phyloP scores from a whole-genome alignment of 2,113 vertebrate species.

The Enhydra lutris region DNA sequence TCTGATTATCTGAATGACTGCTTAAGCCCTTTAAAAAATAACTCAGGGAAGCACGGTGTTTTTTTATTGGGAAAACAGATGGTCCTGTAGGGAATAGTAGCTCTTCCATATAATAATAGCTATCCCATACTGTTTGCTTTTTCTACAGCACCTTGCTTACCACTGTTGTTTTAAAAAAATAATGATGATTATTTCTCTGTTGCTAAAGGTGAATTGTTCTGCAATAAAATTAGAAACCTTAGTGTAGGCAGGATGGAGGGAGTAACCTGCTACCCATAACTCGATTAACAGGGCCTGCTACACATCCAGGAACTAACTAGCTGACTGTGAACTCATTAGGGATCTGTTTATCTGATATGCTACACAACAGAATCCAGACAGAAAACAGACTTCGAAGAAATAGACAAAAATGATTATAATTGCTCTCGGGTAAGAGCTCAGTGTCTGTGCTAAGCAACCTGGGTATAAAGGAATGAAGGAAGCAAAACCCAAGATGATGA shows the following conservation, averaged over 20 bases:
- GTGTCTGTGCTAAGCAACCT: neutral
- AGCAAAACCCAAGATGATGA: neutral
- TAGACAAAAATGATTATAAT: conserved; percentile 5
- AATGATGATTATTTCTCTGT: neutral
- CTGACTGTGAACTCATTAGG: conserved; percentile 17
- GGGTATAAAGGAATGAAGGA: neutral
- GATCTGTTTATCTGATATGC: conserved; percentile 67
- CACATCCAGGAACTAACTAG: neutral
- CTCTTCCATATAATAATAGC: neutral
- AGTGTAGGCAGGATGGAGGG: neutral
- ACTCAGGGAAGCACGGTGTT: conserved; percentile 19
- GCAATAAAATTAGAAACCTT: conserved; percentile 36
- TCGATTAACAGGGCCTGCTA: conserved; percentile 19
- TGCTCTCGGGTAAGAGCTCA: neutral
- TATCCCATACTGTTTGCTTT: conserved; percentile 55
- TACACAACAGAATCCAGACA: conserved; percentile 48
- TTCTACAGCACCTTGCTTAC: neutral
- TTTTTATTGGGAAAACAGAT: conserved; percentile 42
- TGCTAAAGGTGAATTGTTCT: neutral
- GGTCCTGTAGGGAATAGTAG: conserved; percentile 45
- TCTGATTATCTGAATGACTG: conserved; percentile 78
- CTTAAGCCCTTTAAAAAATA: conserved; percentile 76
- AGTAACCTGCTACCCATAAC: conserved; percentile 11
- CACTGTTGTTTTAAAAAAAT: neutral
- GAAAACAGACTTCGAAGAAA: conserved; percentile 64